Conservation (phyloP, 2,113 vertebrate genomes). For the Plecotus auritus region DNA sequence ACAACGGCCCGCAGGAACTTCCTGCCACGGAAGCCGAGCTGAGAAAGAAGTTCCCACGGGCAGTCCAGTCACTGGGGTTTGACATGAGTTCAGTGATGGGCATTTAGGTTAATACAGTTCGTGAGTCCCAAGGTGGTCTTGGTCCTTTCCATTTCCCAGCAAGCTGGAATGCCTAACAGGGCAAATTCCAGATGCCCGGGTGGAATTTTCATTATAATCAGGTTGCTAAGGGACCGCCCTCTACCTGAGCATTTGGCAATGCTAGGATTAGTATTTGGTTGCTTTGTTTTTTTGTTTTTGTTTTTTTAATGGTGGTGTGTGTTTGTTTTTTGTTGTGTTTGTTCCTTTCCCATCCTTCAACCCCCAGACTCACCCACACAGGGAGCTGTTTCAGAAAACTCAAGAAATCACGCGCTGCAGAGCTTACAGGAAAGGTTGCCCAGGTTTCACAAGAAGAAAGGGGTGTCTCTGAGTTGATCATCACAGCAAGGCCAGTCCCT, state of each 20-base stretch:
- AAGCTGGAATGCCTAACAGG: slow-evolving; percentile 10
- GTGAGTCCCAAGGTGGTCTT: not conserved
- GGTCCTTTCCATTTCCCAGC: not conserved
- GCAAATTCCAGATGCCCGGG: not conserved
- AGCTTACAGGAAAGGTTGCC: not conserved
- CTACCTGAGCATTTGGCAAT: slow-evolving; percentile 36
- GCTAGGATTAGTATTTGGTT: not conserved
- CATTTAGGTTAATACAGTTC: not conserved
- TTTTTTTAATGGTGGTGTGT: not conserved
- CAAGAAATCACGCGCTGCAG: not conserved
- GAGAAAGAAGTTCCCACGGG: not conserved
- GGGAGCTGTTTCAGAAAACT: slow-evolving; percentile 18
- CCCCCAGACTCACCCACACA: not conserved
- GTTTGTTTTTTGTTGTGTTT: not conserved
- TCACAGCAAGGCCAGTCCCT: not conserved
- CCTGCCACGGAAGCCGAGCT: not conserved
- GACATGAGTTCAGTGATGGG: not conserved
- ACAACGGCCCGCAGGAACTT: not conserved
- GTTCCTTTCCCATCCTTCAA: not conserved
- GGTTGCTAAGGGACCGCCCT: not conserved
- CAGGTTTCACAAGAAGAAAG: not conserved
- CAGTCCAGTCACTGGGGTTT: not conserved
- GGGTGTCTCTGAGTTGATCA: not conserved
- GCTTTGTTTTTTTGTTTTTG: not conserved
- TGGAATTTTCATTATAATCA: slow-evolving; percentile 10